Evolutionary conservation across 2,797 vertebrate species (phyloP), one percentile per base, ranked within the genome.

Genomic region (Microctenopoma steveboyesi): DNA sequence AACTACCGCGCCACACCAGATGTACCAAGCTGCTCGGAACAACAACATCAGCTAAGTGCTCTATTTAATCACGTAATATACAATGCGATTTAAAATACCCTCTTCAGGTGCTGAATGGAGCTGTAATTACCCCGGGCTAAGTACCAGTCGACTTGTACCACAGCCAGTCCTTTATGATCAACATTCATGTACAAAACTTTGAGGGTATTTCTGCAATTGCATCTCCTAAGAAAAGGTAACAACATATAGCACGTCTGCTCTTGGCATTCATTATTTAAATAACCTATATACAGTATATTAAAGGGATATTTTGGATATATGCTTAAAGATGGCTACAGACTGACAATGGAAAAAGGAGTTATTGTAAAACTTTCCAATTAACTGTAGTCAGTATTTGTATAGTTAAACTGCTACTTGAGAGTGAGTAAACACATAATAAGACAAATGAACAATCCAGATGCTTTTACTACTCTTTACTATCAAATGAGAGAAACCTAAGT

Each of bases 111-210:
- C 49, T 70, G 43, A 53, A 63, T 7, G 45, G 47, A 45, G 47
- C 30, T 52, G 27, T 16, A 42, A 48, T 22, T 22, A 22, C 22
- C 22, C 22, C 22, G 22, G 22, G 22, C 22, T 83, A 67, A 84
- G 79, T 61, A 69, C 51, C 16, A 66, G 18, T 58, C 57, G 18
- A 42, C 22, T 71, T 40, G 52, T 39, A 62, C 37, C 57, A 27
- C 51, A 58, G 7, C 35, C 30, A 55, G 61, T 16, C 28, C 2
- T 59, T 11, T 0, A 15, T 53, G 35, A 68, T 80, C 47, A 62
- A 57, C 67, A 72, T 69, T 64, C 35, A 76, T 71, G 66, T 40
- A 7, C 67, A 15, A 79, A 68, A 51, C 53, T 14, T 0, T 50
- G 18, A 61, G 39, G 22, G 9, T 37, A 48, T 64, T 69, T 42